Evolutionary conservation across 2,888 invertebrate genomes (phyloP), one percentile per base, ranked within the genome.

Genomic region (Synergus gifuensis): DNA sequence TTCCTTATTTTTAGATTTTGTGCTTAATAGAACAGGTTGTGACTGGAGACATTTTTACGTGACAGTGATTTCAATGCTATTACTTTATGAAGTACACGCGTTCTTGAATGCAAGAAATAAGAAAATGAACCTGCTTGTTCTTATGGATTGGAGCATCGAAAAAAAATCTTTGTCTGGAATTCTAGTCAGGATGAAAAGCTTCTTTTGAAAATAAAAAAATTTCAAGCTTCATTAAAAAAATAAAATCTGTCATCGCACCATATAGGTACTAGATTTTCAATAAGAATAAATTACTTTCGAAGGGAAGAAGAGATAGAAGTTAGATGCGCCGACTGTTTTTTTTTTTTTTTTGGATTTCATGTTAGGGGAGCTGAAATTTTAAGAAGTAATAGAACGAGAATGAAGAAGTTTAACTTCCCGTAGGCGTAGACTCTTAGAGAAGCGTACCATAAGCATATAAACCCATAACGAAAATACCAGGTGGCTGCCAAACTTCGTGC

Each of bases 401-500:
- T 67, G 67, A 67, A 67, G 44, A 42, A 44, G 44, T 73, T 54
- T 73, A 36, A 73, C 28, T 73, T 54, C 60, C 60, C 60, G 60
- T 60, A 60, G 60, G 12, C 28, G 49, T 28, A 73, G 69, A 73
- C 16, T 46, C 36, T 46, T 46, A 46, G 46, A 69, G 16, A 46
- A 69, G n/a, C n/a, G 9, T 9, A 54, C 54, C 54, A 54, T 54
- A n/a, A 54, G 54, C 54, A n/a, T 54, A 54, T 36, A 73, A 49
- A 36, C 22, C 69, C 36, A 73, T 49, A 49, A 73, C 54, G 82
- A 84, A 86, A 86, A 85, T 85, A 84, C 87, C 87, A 87, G 87
- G 87, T 87, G 87, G 85, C 85, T 84, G 78, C 85, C 85, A 85
- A 85, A 83, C 86, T 83, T 85, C 82, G 84, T 80, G 49, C 36